Percentiles rank a stretch among this genome's conserved stretches.
These are phyloP conservation scores for Dryadula phaetusa DNA, from an alignment of 2,888 invertebrate genomes.

Conservation along the genomic window DNA sequence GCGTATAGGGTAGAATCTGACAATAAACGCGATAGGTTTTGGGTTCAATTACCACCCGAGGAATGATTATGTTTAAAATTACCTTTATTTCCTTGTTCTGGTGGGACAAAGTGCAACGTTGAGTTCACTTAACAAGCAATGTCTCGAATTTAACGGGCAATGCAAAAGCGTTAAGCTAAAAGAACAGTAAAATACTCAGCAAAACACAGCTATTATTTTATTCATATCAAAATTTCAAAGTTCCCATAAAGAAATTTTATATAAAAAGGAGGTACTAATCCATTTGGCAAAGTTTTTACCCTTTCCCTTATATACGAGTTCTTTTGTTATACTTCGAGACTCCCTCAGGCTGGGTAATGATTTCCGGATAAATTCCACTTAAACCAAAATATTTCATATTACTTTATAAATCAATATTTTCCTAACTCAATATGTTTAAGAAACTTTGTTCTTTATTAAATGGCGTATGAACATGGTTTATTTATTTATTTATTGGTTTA, in stretches of 20 bases:
- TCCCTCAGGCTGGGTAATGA: conserved; percentile 28
- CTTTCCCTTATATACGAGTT: conserved; percentile 22
- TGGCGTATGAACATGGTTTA: too few species aligned
- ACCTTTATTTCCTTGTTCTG: too few species aligned
- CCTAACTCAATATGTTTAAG: neutral
- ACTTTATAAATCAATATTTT: conserved; percentile 10
- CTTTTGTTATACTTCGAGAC: conserved; percentile 31
- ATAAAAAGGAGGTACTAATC: conserved; percentile 19
- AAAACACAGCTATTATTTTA: neutral
- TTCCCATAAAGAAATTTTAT: neutral
- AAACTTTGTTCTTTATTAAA: neutral
- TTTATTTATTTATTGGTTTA: too few species aligned
- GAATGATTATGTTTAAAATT: too few species aligned
- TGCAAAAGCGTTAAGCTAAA: neutral
- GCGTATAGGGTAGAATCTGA: too few species aligned
- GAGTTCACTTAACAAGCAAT: too few species aligned
- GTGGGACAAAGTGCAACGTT: too few species aligned
- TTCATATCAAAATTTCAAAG: neutral
- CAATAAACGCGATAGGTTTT: too few species aligned
- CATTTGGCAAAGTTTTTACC: conserved; percentile 25
- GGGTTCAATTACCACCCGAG: too few species aligned
- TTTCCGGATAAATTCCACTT: conserved; percentile 29
- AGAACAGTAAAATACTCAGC: neutral
- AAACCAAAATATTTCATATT: conserved; percentile 19
- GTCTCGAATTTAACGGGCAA: too few species aligned